phyloP scores from a whole-genome alignment of 2,888 invertebrate genomes.

The Callosobruchus maculatus region DNA sequence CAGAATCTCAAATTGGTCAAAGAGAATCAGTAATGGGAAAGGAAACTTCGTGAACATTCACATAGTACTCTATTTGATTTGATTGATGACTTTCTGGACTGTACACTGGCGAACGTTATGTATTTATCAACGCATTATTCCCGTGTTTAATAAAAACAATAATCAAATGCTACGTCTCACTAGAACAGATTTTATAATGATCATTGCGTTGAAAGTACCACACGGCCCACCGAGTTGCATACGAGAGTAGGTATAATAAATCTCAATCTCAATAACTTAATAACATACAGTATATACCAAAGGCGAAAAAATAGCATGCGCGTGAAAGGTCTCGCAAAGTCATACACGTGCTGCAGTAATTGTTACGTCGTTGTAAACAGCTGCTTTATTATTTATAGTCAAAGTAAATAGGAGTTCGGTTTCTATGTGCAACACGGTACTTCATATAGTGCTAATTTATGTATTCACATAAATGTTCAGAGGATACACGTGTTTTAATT shows the following conservation, averaged over 20 bases:
- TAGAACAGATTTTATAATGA: background rate
- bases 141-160: no score
- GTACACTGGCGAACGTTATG: no score
- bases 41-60: no score
- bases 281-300: background rate
- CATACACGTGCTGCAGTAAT: constrained; percentile 12
- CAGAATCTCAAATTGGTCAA: no score
- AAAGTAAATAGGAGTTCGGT: background rate
- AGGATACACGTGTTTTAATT: background rate
- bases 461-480: no score
- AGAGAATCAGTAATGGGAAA: no score
- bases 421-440: background rate
- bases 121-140: no score
- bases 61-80: no score
- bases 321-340: constrained; percentile 16
- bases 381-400: background rate
- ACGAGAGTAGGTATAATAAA: background rate
- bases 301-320: constrained; percentile 1
- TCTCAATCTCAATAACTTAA: background rate
- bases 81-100: no score
- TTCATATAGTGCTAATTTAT: background rate
- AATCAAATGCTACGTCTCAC: no score
- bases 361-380: background rate
- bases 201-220: background rate
- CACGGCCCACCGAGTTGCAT: background rate